These are phyloP conservation scores for Metridium senile DNA, from an alignment of 92 coral and sea anemone genomes.

Conservation along the genomic window DNA sequence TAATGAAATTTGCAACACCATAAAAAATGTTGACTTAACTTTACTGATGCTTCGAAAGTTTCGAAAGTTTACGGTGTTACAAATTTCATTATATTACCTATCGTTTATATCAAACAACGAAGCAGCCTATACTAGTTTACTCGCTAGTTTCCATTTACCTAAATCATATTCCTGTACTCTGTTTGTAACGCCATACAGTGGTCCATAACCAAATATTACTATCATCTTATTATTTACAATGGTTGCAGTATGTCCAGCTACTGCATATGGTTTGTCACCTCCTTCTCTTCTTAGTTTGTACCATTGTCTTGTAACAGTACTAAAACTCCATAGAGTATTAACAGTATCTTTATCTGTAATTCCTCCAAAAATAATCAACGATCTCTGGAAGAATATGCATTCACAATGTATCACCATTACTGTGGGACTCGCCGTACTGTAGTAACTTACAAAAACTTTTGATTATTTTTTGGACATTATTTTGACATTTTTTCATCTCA, in stretches of 20 bases:
- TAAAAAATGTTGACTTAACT: too few species aligned
- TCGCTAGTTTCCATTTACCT: conserved; percentile 35
- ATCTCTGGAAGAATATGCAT: conserved; percentile 40
- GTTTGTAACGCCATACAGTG: conserved; percentile 43
- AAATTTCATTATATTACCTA: too few species aligned
- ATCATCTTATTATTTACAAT: conserved; percentile 72
- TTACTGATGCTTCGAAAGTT: too few species aligned
- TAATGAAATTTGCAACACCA: too few species aligned
- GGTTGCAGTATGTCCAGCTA: conserved; percentile 85
- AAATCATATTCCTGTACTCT: conserved; percentile 65
- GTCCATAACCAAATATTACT: conserved; percentile 80
- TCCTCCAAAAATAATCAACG: conserved; percentile 80
- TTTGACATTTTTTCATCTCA: too few species aligned
- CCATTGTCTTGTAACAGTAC: conserved; percentile 52
- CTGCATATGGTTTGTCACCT: conserved; percentile 50
- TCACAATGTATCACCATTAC: too few species aligned
- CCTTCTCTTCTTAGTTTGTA: neutral
- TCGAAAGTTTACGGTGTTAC: too few species aligned
- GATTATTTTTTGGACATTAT: too few species aligned
- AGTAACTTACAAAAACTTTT: too few species aligned
- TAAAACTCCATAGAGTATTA: conserved; percentile 50
- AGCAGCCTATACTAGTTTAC: neutral
- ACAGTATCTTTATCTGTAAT: conserved; percentile 26
- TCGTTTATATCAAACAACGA: too few species aligned
- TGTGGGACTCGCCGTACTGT: too few species aligned